A percentile compares a stretch with the other conserved stretches of the same genome.
These are phyloP conservation scores for Hirtodrosophila duncani DNA, from an alignment of 2,888 invertebrate genomes.

Conservation along the genomic window DNA sequence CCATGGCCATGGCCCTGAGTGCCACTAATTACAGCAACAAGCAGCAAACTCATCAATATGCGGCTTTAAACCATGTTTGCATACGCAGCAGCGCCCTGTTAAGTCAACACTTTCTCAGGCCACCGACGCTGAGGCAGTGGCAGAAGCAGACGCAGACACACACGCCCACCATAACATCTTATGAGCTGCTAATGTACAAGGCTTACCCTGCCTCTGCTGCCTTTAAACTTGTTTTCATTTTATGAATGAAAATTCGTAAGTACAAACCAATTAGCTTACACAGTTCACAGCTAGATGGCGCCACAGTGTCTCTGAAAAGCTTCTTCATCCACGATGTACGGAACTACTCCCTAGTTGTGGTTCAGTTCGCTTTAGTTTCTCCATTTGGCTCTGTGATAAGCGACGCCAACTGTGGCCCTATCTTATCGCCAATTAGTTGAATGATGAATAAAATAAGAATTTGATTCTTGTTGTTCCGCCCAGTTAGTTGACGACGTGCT, in stretches of 20 bases:
- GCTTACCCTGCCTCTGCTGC: no score
- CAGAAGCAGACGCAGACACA: conserved; percentile 11
- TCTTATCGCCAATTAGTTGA: conserved; percentile 46
- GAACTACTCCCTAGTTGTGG: no score
- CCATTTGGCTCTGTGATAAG: conserved; percentile 36
- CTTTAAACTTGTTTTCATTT: conserved; percentile 6
- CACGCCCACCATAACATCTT: conserved; percentile 33
- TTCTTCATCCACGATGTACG: no score
- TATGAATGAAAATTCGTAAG: conserved; percentile 40
- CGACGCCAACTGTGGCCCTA: conserved; percentile 21
- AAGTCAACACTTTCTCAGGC: conserved; percentile 44
- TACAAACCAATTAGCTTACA: no score
- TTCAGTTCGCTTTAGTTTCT: not conserved
- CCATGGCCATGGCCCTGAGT: conserved; percentile 51
- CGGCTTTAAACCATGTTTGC: conserved; percentile 35
- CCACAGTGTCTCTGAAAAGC: conserved; percentile 1
- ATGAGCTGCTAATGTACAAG: no score
- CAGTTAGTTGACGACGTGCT: conserved; percentile 41
- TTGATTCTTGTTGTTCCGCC: conserved; percentile 23
- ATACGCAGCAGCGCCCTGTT: conserved; percentile 35
- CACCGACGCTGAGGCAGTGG: conserved; percentile 22
- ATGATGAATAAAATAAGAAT: conserved; percentile 36
- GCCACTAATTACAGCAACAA: conserved; percentile 48
- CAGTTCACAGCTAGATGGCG: not conserved
- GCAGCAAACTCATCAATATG: conserved; percentile 58